Base-by-base conservation (phyloP, 1,140 invertebrate species). In the Brachionus rubens region DNA sequence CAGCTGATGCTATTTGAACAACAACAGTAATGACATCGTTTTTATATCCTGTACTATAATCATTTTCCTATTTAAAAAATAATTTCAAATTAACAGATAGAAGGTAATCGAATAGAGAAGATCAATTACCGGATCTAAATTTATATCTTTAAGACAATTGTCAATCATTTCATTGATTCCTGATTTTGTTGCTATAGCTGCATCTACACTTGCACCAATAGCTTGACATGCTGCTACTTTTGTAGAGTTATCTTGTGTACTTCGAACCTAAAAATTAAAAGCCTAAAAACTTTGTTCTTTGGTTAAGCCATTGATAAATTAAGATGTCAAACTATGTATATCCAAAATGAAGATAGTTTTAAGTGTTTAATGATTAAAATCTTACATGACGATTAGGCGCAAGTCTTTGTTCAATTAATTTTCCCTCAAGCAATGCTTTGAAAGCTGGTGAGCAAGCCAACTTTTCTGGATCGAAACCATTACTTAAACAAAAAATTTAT, bases 21-120 rank as follows among this genome's bases (percentile, higher is more conserved):
- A 59, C 54, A 33, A 59, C 36, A 7, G 26, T 59, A 9, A 19
- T 36, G 1, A 59, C 30, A 36, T 59, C 54, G 16, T 59, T 59
- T 59, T 59, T 59, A 36, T 59, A 59, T 59, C 54, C 54, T 16
- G 10, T 33, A 16, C 28, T 59, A 9, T 59, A 59, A 36, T 59
- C 54, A n/a, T 26, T 59, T 33, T 59, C 14, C 54, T n/a, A n/a
- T 59, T 59, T 0, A 48, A 33, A 56, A 56, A 56, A 56, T 28
- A 10, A 56, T n/a, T n/a, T 56, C 30, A 28, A 9, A 56, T 28
- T 56, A 28, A 28, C 2, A 30, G 7, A 16, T 14, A 28, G 14
- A n/a, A 28, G 12, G n/a, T 12, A 56, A 56, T 0, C 6, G 0
- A 14, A 9, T n/a, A n/a, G 12, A 14, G 0, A 14, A 9, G 7